Conservation (phyloP, 1,140 invertebrate species). For the Leptestheria dahalacensis region DNA sequence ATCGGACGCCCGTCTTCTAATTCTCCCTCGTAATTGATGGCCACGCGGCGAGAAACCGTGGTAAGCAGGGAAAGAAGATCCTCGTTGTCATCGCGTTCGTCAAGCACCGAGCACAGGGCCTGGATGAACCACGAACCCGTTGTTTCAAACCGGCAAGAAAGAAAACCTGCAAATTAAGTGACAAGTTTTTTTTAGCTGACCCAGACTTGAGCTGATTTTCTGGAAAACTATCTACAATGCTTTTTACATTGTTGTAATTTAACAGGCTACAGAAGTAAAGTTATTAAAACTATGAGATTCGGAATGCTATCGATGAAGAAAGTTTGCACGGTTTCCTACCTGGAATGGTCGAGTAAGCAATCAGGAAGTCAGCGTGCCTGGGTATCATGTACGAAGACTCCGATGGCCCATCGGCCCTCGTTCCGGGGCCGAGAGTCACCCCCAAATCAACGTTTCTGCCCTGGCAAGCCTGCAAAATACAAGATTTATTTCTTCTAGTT, state of each 20-base stretch:
- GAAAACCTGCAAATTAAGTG: too few relatives aligned
- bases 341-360: conserved; percentile 85
- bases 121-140: conserved; percentile 92
- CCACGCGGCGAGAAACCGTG: conserved; percentile 69
- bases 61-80: conserved; percentile 79
- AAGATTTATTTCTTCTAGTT: too few relatives aligned
- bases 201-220: too few relatives aligned
- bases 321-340: too few relatives aligned
- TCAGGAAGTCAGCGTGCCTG: conserved; percentile 80
- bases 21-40: conserved; percentile 73
- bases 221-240: too few relatives aligned
- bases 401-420: conserved; percentile 49
- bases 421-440: conserved; percentile 31
- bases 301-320: too few relatives aligned
- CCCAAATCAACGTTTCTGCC: conserved; percentile 65
- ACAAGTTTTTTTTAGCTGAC: too few relatives aligned
- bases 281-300: too few relatives aligned
- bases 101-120: conserved; percentile 63
- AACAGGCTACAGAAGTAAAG: too few relatives aligned
- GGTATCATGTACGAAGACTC: conserved; percentile 77
- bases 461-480: conserved; percentile 76
- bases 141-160: conserved; percentile 87
- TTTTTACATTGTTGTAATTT: too few relatives aligned
- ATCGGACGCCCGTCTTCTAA: conserved; percentile 70
- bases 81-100: conserved; percentile 48